These are phyloP conservation scores for Apodemus sylvaticus DNA, from an alignment of 2,113 vertebrate species.

Conservation along the genomic window DNA sequence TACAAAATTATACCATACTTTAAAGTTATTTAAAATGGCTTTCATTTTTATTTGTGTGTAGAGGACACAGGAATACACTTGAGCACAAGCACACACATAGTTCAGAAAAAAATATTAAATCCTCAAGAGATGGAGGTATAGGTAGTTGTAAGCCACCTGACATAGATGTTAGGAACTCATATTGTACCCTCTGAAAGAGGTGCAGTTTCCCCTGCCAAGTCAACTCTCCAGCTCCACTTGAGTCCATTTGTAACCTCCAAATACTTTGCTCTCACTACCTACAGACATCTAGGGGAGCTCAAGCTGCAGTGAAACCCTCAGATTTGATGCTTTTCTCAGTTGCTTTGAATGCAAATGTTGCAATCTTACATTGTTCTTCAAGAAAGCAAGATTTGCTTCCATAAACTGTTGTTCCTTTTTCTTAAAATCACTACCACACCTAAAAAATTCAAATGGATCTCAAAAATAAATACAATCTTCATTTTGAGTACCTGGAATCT, in stretches of 20 bases:
- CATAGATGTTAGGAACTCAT: no score
- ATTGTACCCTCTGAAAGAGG: background rate
- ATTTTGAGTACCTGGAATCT: background rate
- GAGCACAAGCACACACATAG: no score
- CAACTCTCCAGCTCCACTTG: background rate
- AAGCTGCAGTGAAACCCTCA: background rate
- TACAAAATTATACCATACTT: background rate
- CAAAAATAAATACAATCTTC: background rate
- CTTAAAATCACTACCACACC: background rate
- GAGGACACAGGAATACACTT: background rate
- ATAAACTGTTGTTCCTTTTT: background rate
- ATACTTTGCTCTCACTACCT: background rate
- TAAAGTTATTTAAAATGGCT: background rate
- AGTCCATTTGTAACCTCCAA: background rate
- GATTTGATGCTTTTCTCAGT: background rate
- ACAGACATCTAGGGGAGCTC: background rate
- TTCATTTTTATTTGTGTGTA: background rate
- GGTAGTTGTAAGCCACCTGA: background rate
- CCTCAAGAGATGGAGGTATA: no score
- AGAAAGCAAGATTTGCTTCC: slow-evolving; percentile 11
- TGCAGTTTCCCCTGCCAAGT: no score
- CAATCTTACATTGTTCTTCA: slow-evolving; percentile 17
- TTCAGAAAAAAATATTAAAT: background rate
- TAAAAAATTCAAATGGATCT: slow-evolving; percentile 11
- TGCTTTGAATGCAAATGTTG: background rate